These are phyloP conservation scores for Eudemis profundana DNA, from an alignment of 2,888 invertebrate species.

Conservation along the genomic window DNA sequence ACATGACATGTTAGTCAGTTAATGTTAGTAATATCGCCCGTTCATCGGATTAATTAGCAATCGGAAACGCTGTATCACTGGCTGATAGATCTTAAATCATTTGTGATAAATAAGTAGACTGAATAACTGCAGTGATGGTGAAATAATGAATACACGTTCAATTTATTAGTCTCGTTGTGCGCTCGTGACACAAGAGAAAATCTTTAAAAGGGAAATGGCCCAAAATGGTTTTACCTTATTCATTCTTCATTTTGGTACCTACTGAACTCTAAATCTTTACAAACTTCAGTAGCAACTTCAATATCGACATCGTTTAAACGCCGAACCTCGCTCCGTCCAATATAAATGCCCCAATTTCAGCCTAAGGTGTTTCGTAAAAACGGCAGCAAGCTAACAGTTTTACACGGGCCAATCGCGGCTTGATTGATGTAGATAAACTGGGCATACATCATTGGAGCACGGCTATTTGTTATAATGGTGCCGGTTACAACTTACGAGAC, in stretches of 20 bases:
- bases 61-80: too few species aligned
- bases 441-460: conserved; percentile 65
- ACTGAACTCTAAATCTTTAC: conserved; percentile 12
- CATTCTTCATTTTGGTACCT: not conserved
- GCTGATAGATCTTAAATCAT: too few species aligned
- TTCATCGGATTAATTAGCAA: too few species aligned
- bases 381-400: conserved; percentile 52
- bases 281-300: conserved; percentile 4
- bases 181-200: too few species aligned
- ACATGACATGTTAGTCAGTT: too few species aligned
- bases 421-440: conserved; percentile 56
- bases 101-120: too few species aligned
- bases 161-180: too few species aligned
- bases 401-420: conserved; percentile 50
- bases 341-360: conserved; percentile 46
- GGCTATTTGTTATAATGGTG: conserved; percentile 68
- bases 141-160: too few species aligned
- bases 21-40: too few species aligned
- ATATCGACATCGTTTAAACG: conserved; percentile 22
- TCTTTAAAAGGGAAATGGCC: too few species aligned
- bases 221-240: not conserved
- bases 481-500: conserved; percentile 7
- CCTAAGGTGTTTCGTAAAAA: conserved; percentile 41
- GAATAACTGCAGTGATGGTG: too few species aligned
- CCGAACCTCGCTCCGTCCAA: conserved; percentile 10